These are phyloP conservation scores for Rhopalosiphum nymphaeae DNA, from an alignment of 2,888 invertebrate species.

Conservation along the genomic window DNA sequence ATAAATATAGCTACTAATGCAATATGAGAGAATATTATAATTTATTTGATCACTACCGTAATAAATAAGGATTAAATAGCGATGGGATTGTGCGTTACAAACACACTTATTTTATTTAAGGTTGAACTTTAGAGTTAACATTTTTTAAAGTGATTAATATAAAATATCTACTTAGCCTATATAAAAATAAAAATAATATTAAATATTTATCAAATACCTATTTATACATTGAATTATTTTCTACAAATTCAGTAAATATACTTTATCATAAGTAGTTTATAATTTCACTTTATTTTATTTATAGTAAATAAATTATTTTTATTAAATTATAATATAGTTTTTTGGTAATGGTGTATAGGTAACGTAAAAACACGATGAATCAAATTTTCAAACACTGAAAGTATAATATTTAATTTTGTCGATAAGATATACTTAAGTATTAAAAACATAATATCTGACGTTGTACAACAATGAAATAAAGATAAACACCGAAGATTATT, in stretches of 20 bases:
- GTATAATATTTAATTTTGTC: not conserved
- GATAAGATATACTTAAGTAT: slow-evolving; percentile 7
- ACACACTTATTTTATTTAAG: not conserved
- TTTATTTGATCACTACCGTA: not conserved
- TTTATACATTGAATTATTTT: not conserved
- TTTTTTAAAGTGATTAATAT: not conserved
- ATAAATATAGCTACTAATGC: not conserved
- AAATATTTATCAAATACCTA: not conserved
- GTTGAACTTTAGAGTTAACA: not conserved
- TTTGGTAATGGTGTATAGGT: not conserved
- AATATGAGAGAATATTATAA: not conserved
- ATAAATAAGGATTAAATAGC: not conserved
- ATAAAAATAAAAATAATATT: not conserved
- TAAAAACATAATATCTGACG: not conserved
- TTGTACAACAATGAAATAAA: not conserved
- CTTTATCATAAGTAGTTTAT: not conserved
- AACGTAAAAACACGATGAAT: not conserved
- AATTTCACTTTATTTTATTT: not conserved
- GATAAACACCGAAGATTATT: not conserved
- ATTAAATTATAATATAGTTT: not conserved
- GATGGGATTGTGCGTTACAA: not conserved
- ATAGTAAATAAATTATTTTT: not conserved
- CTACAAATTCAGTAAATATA: not conserved
- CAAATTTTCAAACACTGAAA: not conserved
- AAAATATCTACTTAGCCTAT: not conserved